A percentile compares a stretch with the other conserved stretches of the same genome.
These are phyloP conservation scores for Odontamblyopus rebecca DNA, from an alignment of 2,797 vertebrate species.

Conservation along the genomic window DNA sequence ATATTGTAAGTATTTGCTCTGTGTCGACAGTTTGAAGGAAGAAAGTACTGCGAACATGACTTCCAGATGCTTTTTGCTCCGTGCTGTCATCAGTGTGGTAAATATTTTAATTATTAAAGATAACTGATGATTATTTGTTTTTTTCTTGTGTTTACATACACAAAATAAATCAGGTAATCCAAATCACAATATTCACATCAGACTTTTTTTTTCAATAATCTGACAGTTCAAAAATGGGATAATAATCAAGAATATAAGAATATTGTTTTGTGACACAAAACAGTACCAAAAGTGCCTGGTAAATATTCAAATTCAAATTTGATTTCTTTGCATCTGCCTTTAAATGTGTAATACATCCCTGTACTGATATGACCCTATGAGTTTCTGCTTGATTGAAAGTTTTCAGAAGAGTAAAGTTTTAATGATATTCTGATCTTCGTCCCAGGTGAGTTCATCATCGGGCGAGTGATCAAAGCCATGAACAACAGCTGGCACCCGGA, in stretches of 20 bases:
- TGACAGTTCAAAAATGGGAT: too few species aligned
- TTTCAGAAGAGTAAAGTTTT: not conserved
- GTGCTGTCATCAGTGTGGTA: slow-evolving; percentile 98
- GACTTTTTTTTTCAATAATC: too few species aligned
- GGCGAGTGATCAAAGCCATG: slow-evolving; percentile 99
- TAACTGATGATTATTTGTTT: not conserved
- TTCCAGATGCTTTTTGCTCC: slow-evolving; percentile 99
- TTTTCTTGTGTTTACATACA: too few species aligned
- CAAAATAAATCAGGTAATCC: too few species aligned
- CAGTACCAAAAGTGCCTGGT: too few species aligned
- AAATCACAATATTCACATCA: too few species aligned
- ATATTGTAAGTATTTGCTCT: slow-evolving; percentile 83
- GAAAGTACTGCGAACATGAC: slow-evolving; percentile 98
- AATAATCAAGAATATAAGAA: too few species aligned
- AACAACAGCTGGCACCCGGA: slow-evolving; percentile 99
- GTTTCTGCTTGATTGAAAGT: not conserved
- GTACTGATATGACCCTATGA: not conserved
- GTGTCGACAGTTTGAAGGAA: slow-evolving; percentile 88
- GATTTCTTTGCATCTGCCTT: too few species aligned
- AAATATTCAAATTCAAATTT: too few species aligned
- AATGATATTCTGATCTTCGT: slow-evolving; percentile 16
- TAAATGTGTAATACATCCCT: too few species aligned
- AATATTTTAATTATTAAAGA: slow-evolving; percentile 58
- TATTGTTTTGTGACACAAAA: too few species aligned
- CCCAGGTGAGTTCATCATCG: slow-evolving; percentile 97